Conservation (phyloP, 2,113 vertebrate species). For the Archilochus colubris region DNA sequence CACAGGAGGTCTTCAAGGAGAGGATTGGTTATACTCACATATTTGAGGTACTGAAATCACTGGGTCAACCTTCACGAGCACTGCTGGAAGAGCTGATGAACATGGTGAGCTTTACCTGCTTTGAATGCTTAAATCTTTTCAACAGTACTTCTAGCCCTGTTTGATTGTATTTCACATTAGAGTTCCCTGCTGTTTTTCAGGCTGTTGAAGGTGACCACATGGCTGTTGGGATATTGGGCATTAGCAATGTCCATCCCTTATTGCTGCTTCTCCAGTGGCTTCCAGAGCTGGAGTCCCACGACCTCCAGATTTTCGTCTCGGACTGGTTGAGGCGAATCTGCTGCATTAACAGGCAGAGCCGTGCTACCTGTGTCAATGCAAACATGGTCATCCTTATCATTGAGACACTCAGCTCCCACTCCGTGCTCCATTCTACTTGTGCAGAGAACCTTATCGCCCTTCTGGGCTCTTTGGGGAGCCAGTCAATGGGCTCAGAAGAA, state of each 20-base stretch:
- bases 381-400: slow-evolving; percentile 88
- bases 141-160: neutral
- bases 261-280: slow-evolving; percentile 95
- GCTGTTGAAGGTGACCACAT: slow-evolving; percentile 96
- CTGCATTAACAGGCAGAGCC: slow-evolving; percentile 92
- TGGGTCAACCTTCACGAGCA: slow-evolving; percentile 90
- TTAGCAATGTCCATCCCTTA: slow-evolving; percentile 96
- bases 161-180: neutral
- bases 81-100: slow-evolving; percentile 98
- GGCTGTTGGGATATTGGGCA: slow-evolving; percentile 93
- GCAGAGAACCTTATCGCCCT: slow-evolving; percentile 91
- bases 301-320: slow-evolving; percentile 92
- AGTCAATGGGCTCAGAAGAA: slow-evolving; percentile 90
- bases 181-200: slow-evolving; percentile 77
- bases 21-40: slow-evolving; percentile 95
- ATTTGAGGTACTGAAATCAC: slow-evolving; percentile 91
- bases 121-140: neutral
- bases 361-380: slow-evolving; percentile 92
- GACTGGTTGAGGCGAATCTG: slow-evolving; percentile 92
- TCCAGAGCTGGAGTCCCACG: slow-evolving; percentile 89
- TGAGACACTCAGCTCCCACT: slow-evolving; percentile 79
- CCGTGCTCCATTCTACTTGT: slow-evolving; percentile 80
- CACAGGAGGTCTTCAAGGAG: slow-evolving; percentile 98
- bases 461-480: slow-evolving; percentile 90
- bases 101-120: slow-evolving; percentile 84